Evolutionary conservation across 2,888 invertebrate species (phyloP), one percentile per base, ranked within the genome.

Genomic region (Eupithecia dodoneata): DNA sequence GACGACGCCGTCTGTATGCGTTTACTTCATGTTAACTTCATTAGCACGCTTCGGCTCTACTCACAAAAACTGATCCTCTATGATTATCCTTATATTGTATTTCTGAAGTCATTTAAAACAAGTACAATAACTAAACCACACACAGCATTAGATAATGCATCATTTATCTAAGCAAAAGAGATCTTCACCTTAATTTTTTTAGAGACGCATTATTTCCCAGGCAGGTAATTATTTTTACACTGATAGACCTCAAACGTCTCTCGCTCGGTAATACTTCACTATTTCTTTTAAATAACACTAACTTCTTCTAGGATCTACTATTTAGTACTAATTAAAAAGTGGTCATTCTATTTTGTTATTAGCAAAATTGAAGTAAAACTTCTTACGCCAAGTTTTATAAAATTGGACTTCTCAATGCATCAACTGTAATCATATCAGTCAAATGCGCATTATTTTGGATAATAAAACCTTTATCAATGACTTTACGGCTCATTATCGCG

Each of bases 401-500:
- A 63, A 30, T 30, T 30, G 2, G 49, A 13, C 13, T 49, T 49
- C 6, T 15, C 6, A n/a, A 52, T 15, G n/a, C 15, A 5, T 52
- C 15, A 52, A 41, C 45, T 72, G n/a, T 13, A 52, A 75, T 75
- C 49, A 67, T 74, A 71, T 76, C 75, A 76, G 78, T 76, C 49
- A 49, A 49, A 49, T 4, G 49, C 4, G 47, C 3, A 47, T 47
- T 12, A 47, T 47, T 47, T 47, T 47, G 12, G 15, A 52, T 15
- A 52, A 1, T 74, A 67, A 80, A 82, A 82, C 78, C 77, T 77
- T 76, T 81, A 76, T 77, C 73, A 79, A 69, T 69, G 69, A 55
- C 76, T 80, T 81, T 79, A 78, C 55, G 75, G 18, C 67, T 70
- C 75, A 74, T 78, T 84, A 80, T 80, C 77, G 73, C 79, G 41